A percentile compares a stretch with the other conserved stretches of the same genome.
Conservation (phyloP, 2,888 invertebrate species). For the Anagyrus pseudococci region DNA sequence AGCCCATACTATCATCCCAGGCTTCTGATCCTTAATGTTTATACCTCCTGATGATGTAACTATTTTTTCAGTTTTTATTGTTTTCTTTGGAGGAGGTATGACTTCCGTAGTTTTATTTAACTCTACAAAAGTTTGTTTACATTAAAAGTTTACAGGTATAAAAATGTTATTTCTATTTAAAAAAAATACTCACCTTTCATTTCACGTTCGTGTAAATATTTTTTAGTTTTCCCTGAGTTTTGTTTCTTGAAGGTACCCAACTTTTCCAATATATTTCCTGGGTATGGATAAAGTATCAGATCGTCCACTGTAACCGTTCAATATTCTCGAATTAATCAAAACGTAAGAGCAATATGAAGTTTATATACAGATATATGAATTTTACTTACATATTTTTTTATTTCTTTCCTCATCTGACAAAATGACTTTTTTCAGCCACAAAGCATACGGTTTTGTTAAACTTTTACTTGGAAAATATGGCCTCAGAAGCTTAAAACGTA, state of each 20-base stretch:
- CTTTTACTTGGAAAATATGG: constrained; percentile 37
- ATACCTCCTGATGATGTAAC: constrained; percentile 43
- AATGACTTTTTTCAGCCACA: constrained; percentile 50
- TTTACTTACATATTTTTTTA: constrained; percentile 44
- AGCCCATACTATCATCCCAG: constrained; percentile 54
- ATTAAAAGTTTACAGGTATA: too few relatives aligned
- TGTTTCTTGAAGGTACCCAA: constrained; percentile 43
- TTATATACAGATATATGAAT: neutral
- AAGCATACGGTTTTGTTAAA: constrained; percentile 48
- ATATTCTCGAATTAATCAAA: constrained; percentile 2
- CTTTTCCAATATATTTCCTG: constrained; percentile 43
- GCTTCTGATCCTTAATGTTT: constrained; percentile 50
- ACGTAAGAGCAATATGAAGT: neutral
- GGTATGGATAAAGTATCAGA: constrained; percentile 51
- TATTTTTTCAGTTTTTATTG: constrained; percentile 30
- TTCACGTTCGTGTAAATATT: constrained; percentile 41
- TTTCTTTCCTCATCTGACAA: constrained; percentile 28
- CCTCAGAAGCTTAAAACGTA: constrained; percentile 45
- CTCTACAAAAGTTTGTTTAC: constrained; percentile 9
- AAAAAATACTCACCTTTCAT: constrained; percentile 39
- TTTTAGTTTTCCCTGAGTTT: constrained; percentile 45
- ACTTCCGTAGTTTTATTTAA: constrained; percentile 18
- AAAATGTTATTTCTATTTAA: constrained; percentile 22
- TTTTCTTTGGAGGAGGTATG: constrained; percentile 11
- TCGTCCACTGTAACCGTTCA: constrained; percentile 42